phyloP scores from a whole-genome alignment of 2,888 invertebrate species.

The Tuta absoluta region DNA sequence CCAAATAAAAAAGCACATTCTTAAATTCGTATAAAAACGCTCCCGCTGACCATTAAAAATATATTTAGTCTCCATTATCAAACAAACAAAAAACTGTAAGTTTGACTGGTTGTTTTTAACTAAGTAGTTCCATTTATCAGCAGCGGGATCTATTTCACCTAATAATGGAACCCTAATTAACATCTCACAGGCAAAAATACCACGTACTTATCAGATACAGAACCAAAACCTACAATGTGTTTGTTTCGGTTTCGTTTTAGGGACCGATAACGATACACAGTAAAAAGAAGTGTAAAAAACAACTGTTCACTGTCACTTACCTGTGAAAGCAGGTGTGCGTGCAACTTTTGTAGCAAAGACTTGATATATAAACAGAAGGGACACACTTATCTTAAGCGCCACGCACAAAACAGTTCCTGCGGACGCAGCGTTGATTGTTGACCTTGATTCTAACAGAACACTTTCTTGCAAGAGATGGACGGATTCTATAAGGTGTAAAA shows the following conservation, averaged over 20 bases:
- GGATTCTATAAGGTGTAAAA: no score
- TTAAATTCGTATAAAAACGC: neutral
- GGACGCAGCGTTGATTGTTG: no score
- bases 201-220: constrained; percentile 49
- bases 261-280: constrained; percentile 46
- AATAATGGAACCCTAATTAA: constrained; percentile 65
- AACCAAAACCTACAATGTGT: constrained; percentile 52
- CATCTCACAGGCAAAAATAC: constrained; percentile 51
- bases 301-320: constrained; percentile 54
- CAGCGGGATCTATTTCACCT: constrained; percentile 44
- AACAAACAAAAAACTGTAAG: neutral
- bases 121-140: constrained; percentile 46
- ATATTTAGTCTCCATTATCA: neutral
- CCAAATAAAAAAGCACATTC: no score
- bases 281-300: constrained; percentile 40
- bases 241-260: constrained; percentile 57
- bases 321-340: constrained; percentile 63
- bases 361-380: neutral
- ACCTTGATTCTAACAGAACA: no score
- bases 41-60: neutral
- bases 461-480: no score
- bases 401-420: no score
- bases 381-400: no score
- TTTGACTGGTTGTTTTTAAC: constrained; percentile 27
- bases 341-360: constrained; percentile 26